A percentile compares a stretch with the other conserved stretches of the same genome.
These are phyloP conservation scores for Synanceia verrucosa DNA, from an alignment of 2,797 vertebrate species.

Conservation along the genomic window DNA sequence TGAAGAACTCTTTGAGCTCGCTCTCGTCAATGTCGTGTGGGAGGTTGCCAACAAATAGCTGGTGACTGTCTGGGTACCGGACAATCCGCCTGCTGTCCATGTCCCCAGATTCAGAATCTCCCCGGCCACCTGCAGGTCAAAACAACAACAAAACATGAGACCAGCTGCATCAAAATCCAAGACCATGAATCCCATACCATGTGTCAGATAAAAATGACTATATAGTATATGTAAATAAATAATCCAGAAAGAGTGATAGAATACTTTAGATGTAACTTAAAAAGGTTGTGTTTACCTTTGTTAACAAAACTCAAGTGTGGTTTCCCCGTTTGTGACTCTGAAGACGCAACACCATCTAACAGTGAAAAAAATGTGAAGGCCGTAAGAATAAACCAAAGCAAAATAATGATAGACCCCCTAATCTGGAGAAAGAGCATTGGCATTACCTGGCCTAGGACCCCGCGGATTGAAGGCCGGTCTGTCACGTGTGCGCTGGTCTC, in stretches of 20 bases:
- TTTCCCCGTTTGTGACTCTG: conserved; percentile 82
- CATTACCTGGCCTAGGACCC: conserved; percentile 90
- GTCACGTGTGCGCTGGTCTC: conserved; percentile 93
- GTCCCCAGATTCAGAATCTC: conserved; percentile 91
- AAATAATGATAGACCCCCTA: not conserved
- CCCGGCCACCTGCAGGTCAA: conserved; percentile 83
- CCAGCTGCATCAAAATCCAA: not conserved
- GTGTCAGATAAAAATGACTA: not conserved
- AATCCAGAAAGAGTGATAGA: not conserved
- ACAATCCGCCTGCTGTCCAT: conserved; percentile 90
- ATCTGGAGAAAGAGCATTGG: not conserved
- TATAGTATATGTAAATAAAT: not conserved
- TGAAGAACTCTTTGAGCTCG: conserved; percentile 98
- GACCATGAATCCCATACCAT: not conserved
- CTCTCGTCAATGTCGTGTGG: conserved; percentile 98
- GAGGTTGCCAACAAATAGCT: conserved; percentile 98
- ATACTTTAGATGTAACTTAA: not conserved
- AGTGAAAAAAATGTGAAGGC: conserved; percentile 20
- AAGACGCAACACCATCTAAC: conserved; percentile 77
- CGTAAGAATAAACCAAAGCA: not conserved
- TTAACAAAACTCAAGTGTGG: conserved; percentile 83
- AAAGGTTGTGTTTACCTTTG: conserved; percentile 74
- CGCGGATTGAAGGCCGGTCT: conserved; percentile 88
- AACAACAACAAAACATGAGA: not conserved
- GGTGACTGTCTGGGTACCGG: conserved; percentile 96